Evolutionary conservation across 1,140 invertebrate species (phyloP).

Genomic region (Nylanderia fulva): DNA sequence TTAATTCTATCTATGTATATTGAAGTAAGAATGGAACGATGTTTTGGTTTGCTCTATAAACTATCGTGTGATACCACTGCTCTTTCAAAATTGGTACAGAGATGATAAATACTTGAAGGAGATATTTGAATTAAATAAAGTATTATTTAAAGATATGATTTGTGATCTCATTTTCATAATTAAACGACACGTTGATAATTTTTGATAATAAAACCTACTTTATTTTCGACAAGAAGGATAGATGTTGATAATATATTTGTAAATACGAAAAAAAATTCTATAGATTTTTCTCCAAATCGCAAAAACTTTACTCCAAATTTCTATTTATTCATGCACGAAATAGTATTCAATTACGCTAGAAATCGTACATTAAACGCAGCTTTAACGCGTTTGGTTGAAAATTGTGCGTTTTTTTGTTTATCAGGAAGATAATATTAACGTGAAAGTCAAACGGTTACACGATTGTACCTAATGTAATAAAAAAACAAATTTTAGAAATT

Average conservation of each 20-base stretch:
- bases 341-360: constrained; percentile 44
- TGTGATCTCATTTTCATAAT: constrained; percentile 3
- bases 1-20: not conserved
- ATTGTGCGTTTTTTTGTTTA: constrained; percentile 46
- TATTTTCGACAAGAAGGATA: constrained; percentile 29
- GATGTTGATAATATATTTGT: constrained; percentile 8
- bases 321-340: constrained; percentile 42
- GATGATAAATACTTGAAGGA: constrained; percentile 14
- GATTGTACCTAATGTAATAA: constrained; percentile 26
- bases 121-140: constrained; percentile 3
- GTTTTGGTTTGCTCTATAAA: not conserved
- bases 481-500: constrained; percentile 21
- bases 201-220: constrained; percentile 30
- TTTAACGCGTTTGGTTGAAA: constrained; percentile 21
- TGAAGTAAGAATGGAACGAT: constrained; percentile 24
- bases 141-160: not conserved
- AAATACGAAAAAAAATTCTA: constrained; percentile 15
- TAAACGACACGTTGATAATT: not conserved
- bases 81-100: constrained; percentile 39
- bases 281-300: not conserved
- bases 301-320: constrained; percentile 35
- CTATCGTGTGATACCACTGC: not conserved
- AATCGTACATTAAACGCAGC: constrained; percentile 49
- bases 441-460: constrained; percentile 18
- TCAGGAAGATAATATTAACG: constrained; percentile 53